phyloP scores from a whole-genome alignment of 2,888 invertebrate genomes.

The Taenaris catops region DNA sequence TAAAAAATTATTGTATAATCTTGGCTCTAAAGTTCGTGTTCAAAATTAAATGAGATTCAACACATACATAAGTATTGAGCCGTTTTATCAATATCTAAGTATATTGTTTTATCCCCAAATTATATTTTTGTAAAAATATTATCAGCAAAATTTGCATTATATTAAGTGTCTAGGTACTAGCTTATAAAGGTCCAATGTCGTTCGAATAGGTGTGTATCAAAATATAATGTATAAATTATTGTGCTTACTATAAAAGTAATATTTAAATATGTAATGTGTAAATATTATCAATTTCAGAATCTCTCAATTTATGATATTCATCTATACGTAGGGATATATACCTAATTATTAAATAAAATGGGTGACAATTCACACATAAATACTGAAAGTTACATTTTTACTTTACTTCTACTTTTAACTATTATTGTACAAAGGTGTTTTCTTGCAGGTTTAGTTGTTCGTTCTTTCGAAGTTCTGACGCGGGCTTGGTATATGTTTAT shows the following conservation, averaged over 20 bases:
- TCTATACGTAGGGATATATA: conserved; percentile 1
- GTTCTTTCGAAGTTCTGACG: conserved; percentile 12
- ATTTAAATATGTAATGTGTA: conserved; percentile 18
- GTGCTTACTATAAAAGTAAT: conserved; percentile 23
- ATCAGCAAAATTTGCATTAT: conserved; percentile 50
- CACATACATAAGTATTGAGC: conserved; percentile 33
- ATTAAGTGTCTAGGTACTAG: conserved; percentile 41
- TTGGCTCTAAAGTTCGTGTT: conserved; percentile 51
- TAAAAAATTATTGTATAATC: conserved; percentile 22
- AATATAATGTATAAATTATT: conserved; percentile 22
- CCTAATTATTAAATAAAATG: neutral
- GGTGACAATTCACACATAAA: too few relatives aligned
- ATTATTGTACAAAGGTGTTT: too few relatives aligned
- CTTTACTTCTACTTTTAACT: conserved; percentile 4
- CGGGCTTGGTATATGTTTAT: conserved; percentile 20
- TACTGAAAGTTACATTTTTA: too few relatives aligned
- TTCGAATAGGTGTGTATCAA: conserved; percentile 26
- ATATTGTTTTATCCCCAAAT: conserved; percentile 47
- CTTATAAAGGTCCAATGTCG: conserved; percentile 39
- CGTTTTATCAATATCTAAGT: conserved; percentile 31
- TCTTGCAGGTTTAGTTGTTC: too few relatives aligned
- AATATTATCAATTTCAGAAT: conserved; percentile 23
- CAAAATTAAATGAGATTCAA: conserved; percentile 39
- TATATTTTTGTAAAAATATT: conserved; percentile 75
- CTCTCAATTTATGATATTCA: conserved; percentile 22